Conservation (phyloP, 2,888 invertebrate genomes). For the Apoda limacodes region DNA sequence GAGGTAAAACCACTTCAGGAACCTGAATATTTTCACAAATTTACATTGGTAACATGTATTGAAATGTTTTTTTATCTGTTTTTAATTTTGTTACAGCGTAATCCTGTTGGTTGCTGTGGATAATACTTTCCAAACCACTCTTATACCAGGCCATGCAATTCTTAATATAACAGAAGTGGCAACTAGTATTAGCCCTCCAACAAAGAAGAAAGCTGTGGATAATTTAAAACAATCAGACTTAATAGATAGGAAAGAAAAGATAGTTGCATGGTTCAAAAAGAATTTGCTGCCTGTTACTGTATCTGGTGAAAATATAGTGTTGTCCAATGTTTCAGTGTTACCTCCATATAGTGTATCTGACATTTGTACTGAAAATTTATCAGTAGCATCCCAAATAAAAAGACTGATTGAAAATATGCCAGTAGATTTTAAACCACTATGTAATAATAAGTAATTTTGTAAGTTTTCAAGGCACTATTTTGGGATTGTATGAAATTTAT, state of each 20-base stretch:
- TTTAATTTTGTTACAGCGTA: slow-evolving; percentile 35
- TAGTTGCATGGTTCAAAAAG: slow-evolving; percentile 43
- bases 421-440: slow-evolving; percentile 28
- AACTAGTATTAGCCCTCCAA: slow-evolving; percentile 17
- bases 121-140: slow-evolving; percentile 28
- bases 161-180: slow-evolving; percentile 27
- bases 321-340: slow-evolving; percentile 41
- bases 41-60: too few species aligned
- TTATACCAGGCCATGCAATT: slow-evolving; percentile 50
- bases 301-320: slow-evolving; percentile 35
- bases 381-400: slow-evolving; percentile 41
- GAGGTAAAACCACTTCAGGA: too few species aligned
- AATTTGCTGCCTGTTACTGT: slow-evolving; percentile 43
- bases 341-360: slow-evolving; percentile 40
- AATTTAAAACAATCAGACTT: too few species aligned
- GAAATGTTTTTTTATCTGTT: too few species aligned
- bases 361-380: slow-evolving; percentile 47
- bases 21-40: too few species aligned
- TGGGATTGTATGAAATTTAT: too few species aligned
- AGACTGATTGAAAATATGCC: slow-evolving; percentile 48
- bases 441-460: too few species aligned
- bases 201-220: too few species aligned
- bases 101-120: slow-evolving; percentile 35
- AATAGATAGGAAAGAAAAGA: slow-evolving; percentile 30
- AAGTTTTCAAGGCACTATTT: too few species aligned